Evolutionary conservation across 2,797 vertebrate species (phyloP), one percentile per base, ranked within the genome.

Genomic region (Gambelia wislizenii): DNA sequence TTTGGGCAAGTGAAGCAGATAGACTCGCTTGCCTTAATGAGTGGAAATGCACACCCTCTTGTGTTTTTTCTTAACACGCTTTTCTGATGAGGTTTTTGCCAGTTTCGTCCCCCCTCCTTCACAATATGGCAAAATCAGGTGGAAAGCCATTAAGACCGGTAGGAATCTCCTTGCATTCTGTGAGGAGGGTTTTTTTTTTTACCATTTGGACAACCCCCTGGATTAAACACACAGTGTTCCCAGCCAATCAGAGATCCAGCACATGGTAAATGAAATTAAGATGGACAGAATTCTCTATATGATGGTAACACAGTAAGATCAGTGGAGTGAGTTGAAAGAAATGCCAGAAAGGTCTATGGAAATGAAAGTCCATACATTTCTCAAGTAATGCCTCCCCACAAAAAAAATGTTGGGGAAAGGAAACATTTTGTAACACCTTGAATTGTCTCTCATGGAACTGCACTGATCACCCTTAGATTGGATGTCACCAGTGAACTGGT

Each of bases 401-500:
- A 59, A 20, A n/a, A 69, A 47, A 9, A 20, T 39, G 2, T 33
- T 2, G 27, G 20, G 9, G 10, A 83, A 69, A 83, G 44, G 42
- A 42, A 20, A 12, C 44, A 27, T 72, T 72, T 84, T 36, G 42
- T 42, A 72, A 84, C 67, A 52, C 69, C 84, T 75, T 0, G 0
- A 89, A 87, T 25, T 3, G 18, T 56, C 10, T 75, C 52, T 39
- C 70, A 18, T 44, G 27, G 25, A 52, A 42, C 64, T 74, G 3
- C 25, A 56, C 49, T 18, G 25, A n/a, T n/a, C 67, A 72, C 33
- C 18, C 36, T 92, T 91, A 92, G 91, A 93, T 94, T 93, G 94
- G 90, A 86, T 92, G 89, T 92, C 92, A 91, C 91, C 87, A 90
- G 91, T 87, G 95, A 94, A 93, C 93, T 88, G 89, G 92, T 87